Base-by-base conservation (phyloP, 2,797 vertebrate genomes). In the Pantherophis alleghaniensis region DNA sequence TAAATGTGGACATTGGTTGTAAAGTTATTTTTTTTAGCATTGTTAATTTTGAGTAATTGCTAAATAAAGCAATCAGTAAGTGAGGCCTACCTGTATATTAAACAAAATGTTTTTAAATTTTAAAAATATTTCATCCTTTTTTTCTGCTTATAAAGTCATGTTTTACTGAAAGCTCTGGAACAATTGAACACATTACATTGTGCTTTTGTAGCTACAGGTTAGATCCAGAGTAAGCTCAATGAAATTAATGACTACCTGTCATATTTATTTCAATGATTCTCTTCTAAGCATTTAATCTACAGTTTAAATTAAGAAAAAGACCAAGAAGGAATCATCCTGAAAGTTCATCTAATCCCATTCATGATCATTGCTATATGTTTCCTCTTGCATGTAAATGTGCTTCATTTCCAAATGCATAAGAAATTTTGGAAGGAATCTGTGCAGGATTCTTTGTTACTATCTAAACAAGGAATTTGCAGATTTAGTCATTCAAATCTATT, bases 381-480 rank as follows among this genome's bases (percentile, higher is more conserved):
- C 96, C 94, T 94, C 95, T 93, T 92, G 92, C 91, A 92, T 94
- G 95, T 59, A 96, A 96, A 92, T 94, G 94, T 95, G 96, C 90
- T 95, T 96, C 96, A 95, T 95, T 97, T 96, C 93, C 92, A 95
- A 95, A 95, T 91, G 94, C 92, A 94, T 91, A 88, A 92, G 94
- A 94, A 96, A 97, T 96, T 96, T 93, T 94, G 94, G 94, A 93
- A 95, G 91, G 95, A 83, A 91, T 96, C 96, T 96, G 92, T 94
- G 92, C 90, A 94, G 92, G 91, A 94, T 95, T 95, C 66, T 57
- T 16, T 94, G 91, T 55, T 95, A 94, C 93, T 95, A 95, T 96
- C 94, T 95, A 87, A 88, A 96, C 93, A 88, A 63, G 90, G 91
- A 96, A 96, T 94, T 96, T 96, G 94, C 92, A 94, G 74, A 94